Evolutionary conservation across 2,888 invertebrate species (phyloP), one percentile per base, ranked within the genome.

Genomic region (Biston stratarius): DNA sequence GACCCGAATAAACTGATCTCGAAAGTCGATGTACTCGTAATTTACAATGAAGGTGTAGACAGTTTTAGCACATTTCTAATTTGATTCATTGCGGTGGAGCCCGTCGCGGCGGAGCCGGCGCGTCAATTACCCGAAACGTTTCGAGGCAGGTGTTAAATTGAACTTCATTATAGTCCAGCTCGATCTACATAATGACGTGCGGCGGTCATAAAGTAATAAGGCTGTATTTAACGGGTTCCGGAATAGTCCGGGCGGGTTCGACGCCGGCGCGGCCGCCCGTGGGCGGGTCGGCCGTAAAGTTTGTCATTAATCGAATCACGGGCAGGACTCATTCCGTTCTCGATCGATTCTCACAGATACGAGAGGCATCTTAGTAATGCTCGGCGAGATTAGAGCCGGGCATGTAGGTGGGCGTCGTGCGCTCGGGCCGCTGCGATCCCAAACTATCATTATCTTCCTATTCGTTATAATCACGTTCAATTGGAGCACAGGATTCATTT

Each of bases 371-470:
- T 56, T 59, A 62, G 72, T 70, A 66, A 60, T 48, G 58, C 61
- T 33, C 47, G 34, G 36, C n/a, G 61, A 38, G 55, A 58, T 57
- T 56, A 59, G 11, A 48, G 55, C 60, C 61, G 63, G 61, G 64
- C 47, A 66, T 59, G 62, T 64, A 45, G 61, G 71, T 64, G 68
- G 74, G 70, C 68, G 72, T 66, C 72, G 73, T 69, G 73, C 61
- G 65, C 67, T 36, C 51, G 62, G 11, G n/a, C 49, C 59, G 58
- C 53, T 47, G 61, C 67, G 53, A 57, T 62, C 63, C 63, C 60
- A 55, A 61, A 60, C 72, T 76, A 74, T 78, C 69, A 77, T 78
- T 78, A 79, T 64, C 69, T 64, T 72, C 70, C 74, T 76, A 74
- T 74, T 68, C 70, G 74, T 55, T 70, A 69, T 76, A 76, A 76